phyloP scores from a whole-genome alignment of 2,888 invertebrate genomes.

The Watsonalla binaria region DNA sequence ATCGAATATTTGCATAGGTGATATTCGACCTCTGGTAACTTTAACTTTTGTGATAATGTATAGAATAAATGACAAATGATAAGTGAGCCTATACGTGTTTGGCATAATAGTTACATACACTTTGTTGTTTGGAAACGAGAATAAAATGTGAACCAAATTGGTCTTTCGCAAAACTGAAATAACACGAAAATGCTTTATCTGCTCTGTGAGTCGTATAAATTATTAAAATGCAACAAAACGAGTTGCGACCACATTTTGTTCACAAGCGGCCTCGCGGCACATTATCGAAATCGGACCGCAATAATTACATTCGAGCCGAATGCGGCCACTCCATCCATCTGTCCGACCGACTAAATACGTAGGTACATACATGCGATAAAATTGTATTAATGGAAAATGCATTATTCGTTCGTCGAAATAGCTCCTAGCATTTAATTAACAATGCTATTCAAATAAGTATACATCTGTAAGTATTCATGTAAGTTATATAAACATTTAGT shows the following conservation, averaged over 20 bases:
- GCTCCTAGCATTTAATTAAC: slow-evolving; percentile 41
- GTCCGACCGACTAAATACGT: slow-evolving; percentile 63
- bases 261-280: slow-evolving; percentile 61
- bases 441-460: slow-evolving; percentile 36
- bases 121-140: neutral
- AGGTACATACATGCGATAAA: slow-evolving; percentile 51
- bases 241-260: slow-evolving; percentile 65
- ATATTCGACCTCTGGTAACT: too few relatives aligned
- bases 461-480: slow-evolving; percentile 13
- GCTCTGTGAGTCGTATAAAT: slow-evolving; percentile 59
- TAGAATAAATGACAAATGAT: neutral
- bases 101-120: neutral
- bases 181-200: slow-evolving; percentile 61
- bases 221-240: slow-evolving; percentile 72
- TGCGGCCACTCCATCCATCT: slow-evolving; percentile 62
- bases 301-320: slow-evolving; percentile 74
- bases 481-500: slow-evolving; percentile 3
- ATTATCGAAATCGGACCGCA: slow-evolving; percentile 75
- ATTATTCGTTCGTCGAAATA: slow-evolving; percentile 45
- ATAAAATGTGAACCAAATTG: slow-evolving; percentile 19
- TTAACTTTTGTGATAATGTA: slow-evolving; percentile 3
- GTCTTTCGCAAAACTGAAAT: slow-evolving; percentile 40
- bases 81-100: neutral
- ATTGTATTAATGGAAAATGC: slow-evolving; percentile 56
- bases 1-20: slow-evolving; percentile 8